phyloP scores from a whole-genome alignment of 2,797 vertebrate genomes.

The Nyctibius grandis region DNA sequence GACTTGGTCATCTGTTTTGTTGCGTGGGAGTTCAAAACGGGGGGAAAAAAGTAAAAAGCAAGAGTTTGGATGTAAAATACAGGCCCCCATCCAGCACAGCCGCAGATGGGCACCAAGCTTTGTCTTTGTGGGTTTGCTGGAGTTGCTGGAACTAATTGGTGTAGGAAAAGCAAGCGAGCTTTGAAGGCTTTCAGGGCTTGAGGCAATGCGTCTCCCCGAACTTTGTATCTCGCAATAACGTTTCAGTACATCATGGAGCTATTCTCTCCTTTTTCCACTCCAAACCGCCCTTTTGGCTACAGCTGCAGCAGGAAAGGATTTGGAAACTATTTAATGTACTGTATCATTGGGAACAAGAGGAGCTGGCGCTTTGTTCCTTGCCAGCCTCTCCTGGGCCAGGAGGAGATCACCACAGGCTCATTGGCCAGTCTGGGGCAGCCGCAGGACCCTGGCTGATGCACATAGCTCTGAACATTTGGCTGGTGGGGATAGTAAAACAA shows the following conservation, averaged over 20 bases:
- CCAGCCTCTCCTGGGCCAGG: neutral
- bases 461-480: neutral
- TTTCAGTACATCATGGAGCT: neutral
- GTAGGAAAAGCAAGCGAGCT: neutral
- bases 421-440: neutral
- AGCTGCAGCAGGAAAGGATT: neutral
- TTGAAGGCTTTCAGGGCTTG: neutral
- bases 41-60: neutral
- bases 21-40: neutral
- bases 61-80: neutral
- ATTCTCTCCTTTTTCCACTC: neutral
- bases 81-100: neutral
- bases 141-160: neutral
- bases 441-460: neutral
- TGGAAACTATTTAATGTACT: neutral
- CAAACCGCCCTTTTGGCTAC: neutral
- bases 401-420: neutral
- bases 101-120: fast-evolving
- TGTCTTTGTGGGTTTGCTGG: neutral
- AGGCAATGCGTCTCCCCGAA: neutral
- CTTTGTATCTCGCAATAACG: neutral
- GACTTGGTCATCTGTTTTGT: neutral
- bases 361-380: neutral
- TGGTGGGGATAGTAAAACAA: slow-evolving; percentile 3
- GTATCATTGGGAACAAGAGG: neutral